Evolutionary conservation across 2,888 invertebrate genomes (phyloP), one percentile per base, ranked within the genome.

Genomic region (Cheilosia urbana): DNA sequence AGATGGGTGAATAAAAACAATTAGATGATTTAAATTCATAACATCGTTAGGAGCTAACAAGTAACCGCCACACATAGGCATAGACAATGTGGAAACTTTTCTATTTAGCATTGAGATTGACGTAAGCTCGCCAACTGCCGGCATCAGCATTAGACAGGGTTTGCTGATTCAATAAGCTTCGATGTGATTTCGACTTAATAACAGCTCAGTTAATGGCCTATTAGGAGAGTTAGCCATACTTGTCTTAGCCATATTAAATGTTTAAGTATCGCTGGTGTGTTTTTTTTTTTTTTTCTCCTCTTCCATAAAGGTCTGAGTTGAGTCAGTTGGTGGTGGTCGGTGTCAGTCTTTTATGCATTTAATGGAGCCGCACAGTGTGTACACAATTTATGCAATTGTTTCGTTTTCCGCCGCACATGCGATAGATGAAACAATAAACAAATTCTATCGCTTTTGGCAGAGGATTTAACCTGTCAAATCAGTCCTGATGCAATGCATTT

Each of bases 91-190:
- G 49, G 49, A 37, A 71, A 58, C 17, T 71, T 71, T 37, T 60
- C 51, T 60, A 24, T 40, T 58, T 30, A 51, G 42, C 27, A 27
- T 27, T 51, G 5, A 51, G 40, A 40, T 42, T 72, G 60, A 72
- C 72, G 49, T 19, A 71, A 60, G 24, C 71, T 27, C 13, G 24
- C 71, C 24, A 7, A 49, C 5, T 58, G 49, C 51, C 30, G 24
- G 40, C 19, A 72, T 40, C 71, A 27, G 17, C 27, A 60, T 71
- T 71, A 51, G 71, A 62, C 40, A 30, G 60, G 60, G 27, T 30
- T 53, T 72, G 72, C 30, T 72, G 62, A 62, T 71, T 71, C 17
- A 45, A 37, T 49, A 6, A 47, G 37, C 21, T 49, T 17, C 17
- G n/a, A 45, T 58, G 27, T 57, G 63, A 34, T 34, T 34, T 7